Conservation (phyloP, 2,888 invertebrate genomes). For the Mesochorus sp. region DNA sequence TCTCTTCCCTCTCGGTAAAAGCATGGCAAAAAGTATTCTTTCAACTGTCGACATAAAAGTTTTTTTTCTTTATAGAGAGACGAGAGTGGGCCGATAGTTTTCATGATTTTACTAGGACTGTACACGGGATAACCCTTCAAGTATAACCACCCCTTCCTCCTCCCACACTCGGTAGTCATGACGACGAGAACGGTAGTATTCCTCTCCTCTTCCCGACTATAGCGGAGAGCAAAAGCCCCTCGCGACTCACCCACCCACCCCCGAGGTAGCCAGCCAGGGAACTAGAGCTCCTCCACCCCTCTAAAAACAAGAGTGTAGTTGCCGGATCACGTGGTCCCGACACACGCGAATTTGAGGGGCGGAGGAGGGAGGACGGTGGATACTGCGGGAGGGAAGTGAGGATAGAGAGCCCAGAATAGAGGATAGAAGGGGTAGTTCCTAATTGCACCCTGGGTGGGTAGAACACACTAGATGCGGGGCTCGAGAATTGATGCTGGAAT, state of each 20-base stretch:
- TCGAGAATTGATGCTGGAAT: constrained; percentile 80
- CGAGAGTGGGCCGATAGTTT: constrained; percentile 67
- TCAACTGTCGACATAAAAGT: constrained; percentile 45
- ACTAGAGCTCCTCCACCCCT: constrained; percentile 64
- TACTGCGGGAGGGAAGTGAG: constrained; percentile 67
- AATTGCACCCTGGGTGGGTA: constrained; percentile 78
- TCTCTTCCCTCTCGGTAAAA: constrained; percentile 67
- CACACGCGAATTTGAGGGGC: constrained; percentile 49
- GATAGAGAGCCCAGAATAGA: constrained; percentile 74
- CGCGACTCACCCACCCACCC: constrained; percentile 60
- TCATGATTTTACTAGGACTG: constrained; percentile 79
- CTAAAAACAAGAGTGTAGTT: constrained; percentile 80
- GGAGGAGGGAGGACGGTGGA: background rate
- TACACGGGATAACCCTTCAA: constrained; percentile 78
- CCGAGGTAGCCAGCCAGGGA: constrained; percentile 38
- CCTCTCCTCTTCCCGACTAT: constrained; percentile 65
- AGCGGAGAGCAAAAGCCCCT: constrained; percentile 54
- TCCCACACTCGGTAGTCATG: constrained; percentile 75
- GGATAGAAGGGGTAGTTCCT: constrained; percentile 77
- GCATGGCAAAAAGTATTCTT: constrained; percentile 73
- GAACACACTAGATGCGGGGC: constrained; percentile 75
- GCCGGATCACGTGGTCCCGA: constrained; percentile 78
- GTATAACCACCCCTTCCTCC: constrained; percentile 77
- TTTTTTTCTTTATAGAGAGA: constrained; percentile 34
- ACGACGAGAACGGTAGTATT: constrained; percentile 77